Base-by-base conservation (phyloP, 2,113 vertebrate species). In the Orycteropus afer region DNA sequence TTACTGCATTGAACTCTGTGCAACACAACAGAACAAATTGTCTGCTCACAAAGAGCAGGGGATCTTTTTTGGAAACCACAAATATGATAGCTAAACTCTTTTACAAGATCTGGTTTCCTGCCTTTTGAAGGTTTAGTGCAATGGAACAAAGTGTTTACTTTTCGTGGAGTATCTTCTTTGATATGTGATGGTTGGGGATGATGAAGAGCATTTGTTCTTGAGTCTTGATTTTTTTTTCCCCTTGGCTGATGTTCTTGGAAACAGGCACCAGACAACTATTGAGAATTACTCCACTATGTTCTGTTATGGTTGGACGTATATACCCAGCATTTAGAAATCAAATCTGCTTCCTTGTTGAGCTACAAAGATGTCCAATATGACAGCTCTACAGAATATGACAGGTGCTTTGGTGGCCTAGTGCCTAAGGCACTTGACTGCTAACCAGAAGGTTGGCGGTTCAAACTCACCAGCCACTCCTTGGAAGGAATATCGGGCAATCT, bases 41-140 rank as follows among this genome's bases (percentile, higher is more conserved):
- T 86, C n/a, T 34, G 34, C 81, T 91, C 59, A 27, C 85, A 29
- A 45, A 87, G 81, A 49, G 7, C 25, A 76, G 37, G 29, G 40
- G 80, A 55, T 63, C 69, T 65, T 74, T 90, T 94, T 40, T 94
- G 87, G 87, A 95, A 97, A 96, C 95, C 95, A 86, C 94, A 95
- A 53, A 42, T 49, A 90, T 79, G 82, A 57, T n/a, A 81, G 47
- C 67, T 73, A 79, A 95, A 86, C 82, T 77, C 59, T 65, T 94
- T 37, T 73, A 53, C 74, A 51, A 74, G 89, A 79, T 92, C 89
- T 78, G 83, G 78, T 93, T 97, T 96, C 96, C 92, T 96, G 96
- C 84, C 89, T 90, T 97, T 93, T 96, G 95, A 96, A 96, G 90
- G 51, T 57, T 83, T 79, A 69, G 89, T 92, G 42, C 12, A 25